Conservation (phyloP, 1,140 invertebrate genomes). For the Alviniconcha marisindica region DNA sequence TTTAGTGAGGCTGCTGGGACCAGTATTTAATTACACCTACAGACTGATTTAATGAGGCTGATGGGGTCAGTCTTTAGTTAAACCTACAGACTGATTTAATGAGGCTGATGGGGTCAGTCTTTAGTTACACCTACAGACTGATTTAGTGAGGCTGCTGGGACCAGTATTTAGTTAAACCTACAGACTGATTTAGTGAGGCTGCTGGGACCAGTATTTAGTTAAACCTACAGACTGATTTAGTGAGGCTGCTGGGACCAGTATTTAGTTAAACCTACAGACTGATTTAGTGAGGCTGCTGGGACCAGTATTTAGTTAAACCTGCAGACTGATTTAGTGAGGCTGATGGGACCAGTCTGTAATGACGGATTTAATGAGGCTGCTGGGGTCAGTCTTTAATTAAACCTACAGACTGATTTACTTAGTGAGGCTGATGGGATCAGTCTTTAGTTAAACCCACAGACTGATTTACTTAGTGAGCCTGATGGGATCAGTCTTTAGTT, state of each 20-base stretch:
- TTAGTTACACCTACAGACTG: no score
- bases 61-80: no score
- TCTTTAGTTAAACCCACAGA: neutral
- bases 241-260: neutral
- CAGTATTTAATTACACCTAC: no score
- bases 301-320: neutral
- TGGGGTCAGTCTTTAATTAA: neutral
- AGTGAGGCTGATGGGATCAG: conserved; percentile 12
- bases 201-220: neutral
- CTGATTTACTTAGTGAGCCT: conserved; percentile 23
- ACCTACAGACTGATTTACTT: conserved; percentile 8
- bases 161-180: no score
- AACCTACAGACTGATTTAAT: no score
- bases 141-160: no score
- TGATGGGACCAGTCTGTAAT: conserved; percentile 1
- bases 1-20: no score
- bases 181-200: no score
- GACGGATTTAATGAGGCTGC: conserved; percentile 22
- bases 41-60: no score
- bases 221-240: conserved; percentile 8
- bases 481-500: neutral
- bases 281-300: conserved; percentile 25
- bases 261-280: neutral
- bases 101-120: no score
- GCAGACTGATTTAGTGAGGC: conserved; percentile 9